phyloP scores from a whole-genome alignment of 2,113 vertebrate genomes.

The Scolopax mira region DNA sequence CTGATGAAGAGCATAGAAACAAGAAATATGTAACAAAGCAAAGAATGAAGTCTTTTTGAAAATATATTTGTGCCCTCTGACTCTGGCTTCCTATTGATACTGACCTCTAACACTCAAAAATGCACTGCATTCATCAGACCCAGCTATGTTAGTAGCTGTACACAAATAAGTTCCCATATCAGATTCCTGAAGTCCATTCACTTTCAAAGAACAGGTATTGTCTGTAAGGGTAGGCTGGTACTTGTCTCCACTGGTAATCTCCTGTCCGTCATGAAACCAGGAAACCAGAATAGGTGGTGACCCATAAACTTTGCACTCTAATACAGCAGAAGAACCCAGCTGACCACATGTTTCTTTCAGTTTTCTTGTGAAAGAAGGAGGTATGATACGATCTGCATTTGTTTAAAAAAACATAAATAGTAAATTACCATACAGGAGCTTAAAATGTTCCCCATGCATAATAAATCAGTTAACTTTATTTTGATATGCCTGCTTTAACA shows the following conservation, averaged over 20 bases:
- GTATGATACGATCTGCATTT: constrained; percentile 88
- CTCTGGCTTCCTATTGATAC: constrained; percentile 55
- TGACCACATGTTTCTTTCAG: constrained; percentile 83
- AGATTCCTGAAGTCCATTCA: constrained; percentile 83
- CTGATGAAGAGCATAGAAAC: not conserved
- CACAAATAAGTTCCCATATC: constrained; percentile 89
- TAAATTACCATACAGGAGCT: not conserved
- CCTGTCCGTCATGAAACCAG: constrained; percentile 89
- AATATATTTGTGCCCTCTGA: not conserved
- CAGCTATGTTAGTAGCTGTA: constrained; percentile 87
- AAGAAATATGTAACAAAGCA: not conserved
- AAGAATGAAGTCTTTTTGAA: not conserved
- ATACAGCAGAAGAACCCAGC: constrained; percentile 76
- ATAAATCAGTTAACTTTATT: not conserved
- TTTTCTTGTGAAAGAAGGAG: constrained; percentile 91
- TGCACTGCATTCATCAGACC: constrained; percentile 85
- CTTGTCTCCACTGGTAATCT: constrained; percentile 86
- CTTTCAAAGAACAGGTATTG: constrained; percentile 86
- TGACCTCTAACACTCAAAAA: constrained; percentile 90
- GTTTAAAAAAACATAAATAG: constrained; percentile 6
- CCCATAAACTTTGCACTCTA: constrained; percentile 94
- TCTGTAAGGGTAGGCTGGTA: constrained; percentile 87
- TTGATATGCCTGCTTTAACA: not conserved
- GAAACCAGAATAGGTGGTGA: constrained; percentile 88
- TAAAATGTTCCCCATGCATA: not conserved